Base-by-base conservation (phyloP, 2,888 invertebrate genomes). In the Yponomeuta cagnagella region DNA sequence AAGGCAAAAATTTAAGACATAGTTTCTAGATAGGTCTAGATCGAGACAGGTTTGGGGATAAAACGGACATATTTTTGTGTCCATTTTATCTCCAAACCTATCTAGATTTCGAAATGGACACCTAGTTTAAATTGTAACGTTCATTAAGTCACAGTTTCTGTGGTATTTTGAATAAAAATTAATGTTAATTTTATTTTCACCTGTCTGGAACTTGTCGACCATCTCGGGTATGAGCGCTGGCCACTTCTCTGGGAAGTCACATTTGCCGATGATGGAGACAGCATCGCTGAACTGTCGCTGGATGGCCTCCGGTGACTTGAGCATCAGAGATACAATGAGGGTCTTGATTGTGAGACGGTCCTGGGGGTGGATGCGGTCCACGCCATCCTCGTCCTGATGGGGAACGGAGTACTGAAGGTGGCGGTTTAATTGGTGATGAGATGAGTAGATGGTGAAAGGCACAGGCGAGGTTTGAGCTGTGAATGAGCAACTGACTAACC, bases 171-270 rank as follows among this genome's bases (percentile, higher is more conserved):
- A 43, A 8, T 43, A 43, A 43, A 5, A 43, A 8, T 8, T 43
- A 43, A 4, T 8, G 43, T 37, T 37, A 43, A 5, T 43, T 43
- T 5, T 43, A 43, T 43, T 43, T 43, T 33, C 6, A 94, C 95
- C 96, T 72, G 96, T 95, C 66, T 94, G 94, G 86, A 99, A 98
- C 82, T 98, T 97, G 69, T 96, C 95, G 12, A 99, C 97, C 97
- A 99, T 97, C 84, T 98, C 96, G 58, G 96, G 94, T 43, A 99
- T 96, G 1, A 99, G 93, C 74, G 96, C 95, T 0, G 97, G 98
- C 99, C 99, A 99, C 83, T 98, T 97, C 73, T 96, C 95, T 0
- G 99, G 99, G 83, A 99, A 99, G 90, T 99, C 99, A 77, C 96
- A 95, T 81, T 96, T 96, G n/a, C 99, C 99, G 73, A 99, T 98